These are phyloP conservation scores for Sebastes reedi DNA, from an alignment of 2,797 vertebrate genomes.

Conservation along the genomic window DNA sequence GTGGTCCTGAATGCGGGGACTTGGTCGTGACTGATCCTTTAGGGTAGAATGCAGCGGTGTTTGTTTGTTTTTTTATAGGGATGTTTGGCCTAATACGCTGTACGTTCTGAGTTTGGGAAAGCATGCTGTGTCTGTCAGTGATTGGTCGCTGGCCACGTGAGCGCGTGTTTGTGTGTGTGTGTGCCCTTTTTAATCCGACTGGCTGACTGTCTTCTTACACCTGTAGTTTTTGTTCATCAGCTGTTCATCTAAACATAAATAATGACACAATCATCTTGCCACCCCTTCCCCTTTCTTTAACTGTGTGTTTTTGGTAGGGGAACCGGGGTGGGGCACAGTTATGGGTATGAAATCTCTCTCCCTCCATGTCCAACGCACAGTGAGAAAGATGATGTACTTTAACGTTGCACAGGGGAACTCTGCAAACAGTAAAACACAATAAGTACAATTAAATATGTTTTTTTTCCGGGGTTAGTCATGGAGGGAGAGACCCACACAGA, in stretches of 20 bases:
- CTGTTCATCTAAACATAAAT: slow-evolving; percentile 69
- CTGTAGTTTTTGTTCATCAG: slow-evolving; percentile 70
- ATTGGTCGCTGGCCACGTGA: slow-evolving; percentile 71
- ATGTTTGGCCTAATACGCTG: slow-evolving; percentile 70
- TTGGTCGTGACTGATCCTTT: slow-evolving; percentile 79
- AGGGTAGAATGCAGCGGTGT: slow-evolving; percentile 84
- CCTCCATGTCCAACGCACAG: slow-evolving; percentile 69
- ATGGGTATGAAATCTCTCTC: slow-evolving; percentile 74
- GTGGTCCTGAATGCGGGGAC: slow-evolving; percentile 83
- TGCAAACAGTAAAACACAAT: slow-evolving; percentile 18
- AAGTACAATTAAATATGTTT: background rate
- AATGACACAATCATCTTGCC: slow-evolving; percentile 70
- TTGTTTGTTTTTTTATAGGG: slow-evolving; percentile 66
- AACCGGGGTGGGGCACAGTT: slow-evolving; percentile 68
- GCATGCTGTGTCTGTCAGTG: slow-evolving; percentile 80
- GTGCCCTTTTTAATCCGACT: slow-evolving; percentile 61
- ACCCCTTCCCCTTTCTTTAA: slow-evolving; percentile 73
- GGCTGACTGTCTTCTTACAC: slow-evolving; percentile 74
- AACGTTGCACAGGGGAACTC: background rate
- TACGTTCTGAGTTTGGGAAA: slow-evolving; percentile 69
- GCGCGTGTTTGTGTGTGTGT: slow-evolving; percentile 41
- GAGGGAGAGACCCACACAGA: slow-evolving; percentile 78
- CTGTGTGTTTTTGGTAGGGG: slow-evolving; percentile 72
- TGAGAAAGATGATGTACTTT: slow-evolving; percentile 11
- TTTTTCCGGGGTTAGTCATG: slow-evolving; percentile 53